phyloP scores from a whole-genome alignment of 1,140 invertebrate genomes.

The Ceratitis capitata region DNA sequence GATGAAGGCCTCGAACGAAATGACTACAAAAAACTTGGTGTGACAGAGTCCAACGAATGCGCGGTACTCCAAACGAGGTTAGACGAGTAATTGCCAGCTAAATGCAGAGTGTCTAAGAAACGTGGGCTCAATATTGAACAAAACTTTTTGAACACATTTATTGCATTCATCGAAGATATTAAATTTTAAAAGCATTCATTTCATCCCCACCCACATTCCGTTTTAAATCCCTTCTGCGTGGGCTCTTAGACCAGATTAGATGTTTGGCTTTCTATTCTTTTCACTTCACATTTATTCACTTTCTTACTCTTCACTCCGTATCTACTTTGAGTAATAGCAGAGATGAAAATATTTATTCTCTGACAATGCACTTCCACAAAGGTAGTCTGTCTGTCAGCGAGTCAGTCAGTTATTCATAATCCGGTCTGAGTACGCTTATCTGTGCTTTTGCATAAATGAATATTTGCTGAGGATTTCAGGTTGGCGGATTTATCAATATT shows the following conservation, averaged over 20 bases:
- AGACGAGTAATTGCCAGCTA: not conserved
- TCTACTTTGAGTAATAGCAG: not conserved
- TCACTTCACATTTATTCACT: not conserved
- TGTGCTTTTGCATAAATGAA: slow-evolving; percentile 5
- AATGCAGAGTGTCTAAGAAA: not conserved
- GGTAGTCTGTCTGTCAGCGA: not conserved
- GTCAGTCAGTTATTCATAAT: not conserved
- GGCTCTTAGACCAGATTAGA: not conserved
- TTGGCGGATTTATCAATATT: not conserved
- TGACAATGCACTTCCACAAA: not conserved
- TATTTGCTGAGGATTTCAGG: not conserved
- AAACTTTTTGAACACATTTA: not conserved
- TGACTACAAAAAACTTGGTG: too few relatives aligned
- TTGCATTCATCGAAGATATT: too few relatives aligned
- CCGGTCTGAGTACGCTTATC: not conserved
- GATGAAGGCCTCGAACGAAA: too few relatives aligned
- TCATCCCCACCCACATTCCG: not conserved
- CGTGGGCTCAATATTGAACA: not conserved
- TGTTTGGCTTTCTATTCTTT: not conserved
- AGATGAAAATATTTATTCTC: not conserved
- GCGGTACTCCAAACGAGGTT: not conserved
- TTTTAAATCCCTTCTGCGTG: not conserved
- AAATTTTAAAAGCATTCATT: too few relatives aligned
- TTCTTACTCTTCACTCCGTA: not conserved
- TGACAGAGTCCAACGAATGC: too few relatives aligned